Evolutionary conservation across 2,888 invertebrate genomes (phyloP).

Genomic region (Agonopterix alstromeriana): DNA sequence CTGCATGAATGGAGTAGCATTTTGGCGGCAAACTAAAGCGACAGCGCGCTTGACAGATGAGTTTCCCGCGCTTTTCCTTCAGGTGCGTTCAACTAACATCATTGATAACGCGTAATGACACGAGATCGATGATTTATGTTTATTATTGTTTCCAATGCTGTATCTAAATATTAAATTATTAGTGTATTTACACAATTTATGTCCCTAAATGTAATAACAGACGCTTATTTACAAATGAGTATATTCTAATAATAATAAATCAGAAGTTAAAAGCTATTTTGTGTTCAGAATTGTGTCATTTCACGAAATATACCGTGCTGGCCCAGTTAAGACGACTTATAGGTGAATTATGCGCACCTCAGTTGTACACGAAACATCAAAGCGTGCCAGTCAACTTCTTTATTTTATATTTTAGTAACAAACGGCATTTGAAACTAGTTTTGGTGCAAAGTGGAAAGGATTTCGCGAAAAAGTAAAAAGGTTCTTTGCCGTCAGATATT

Average conservation of each 20-base stretch:
- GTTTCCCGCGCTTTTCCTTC: constrained; percentile 59
- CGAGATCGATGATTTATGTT: constrained; percentile 25
- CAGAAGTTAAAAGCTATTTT: constrained; percentile 24
- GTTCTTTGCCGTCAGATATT: constrained; percentile 40
- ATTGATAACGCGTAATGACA: constrained; percentile 37
- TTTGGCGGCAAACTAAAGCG: constrained; percentile 45
- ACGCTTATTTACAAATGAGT: constrained; percentile 18
- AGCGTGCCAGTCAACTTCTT: constrained; percentile 19
- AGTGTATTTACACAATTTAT: background rate
- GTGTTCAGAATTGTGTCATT: constrained; percentile 42
- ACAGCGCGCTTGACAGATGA: constrained; percentile 61
- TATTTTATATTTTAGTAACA: constrained; percentile 25
- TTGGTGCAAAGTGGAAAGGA: constrained; percentile 8
- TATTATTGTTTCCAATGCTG: background rate
- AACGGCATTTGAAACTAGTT: constrained; percentile 8
- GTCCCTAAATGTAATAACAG: background rate
- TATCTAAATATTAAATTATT: constrained; percentile 10
- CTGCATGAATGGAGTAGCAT: constrained; percentile 28
- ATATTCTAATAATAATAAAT: constrained; percentile 20
- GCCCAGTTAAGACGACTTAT: constrained; percentile 47
- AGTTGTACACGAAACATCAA: constrained; percentile 38
- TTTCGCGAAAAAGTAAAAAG: constrained; percentile 4
- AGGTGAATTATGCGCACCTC: constrained; percentile 34
- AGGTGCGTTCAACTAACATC: constrained; percentile 65
- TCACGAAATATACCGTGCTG: constrained; percentile 46